Percentiles rank a stretch among this genome's conserved stretches.
Conservation (phyloP, 2,797 vertebrate species). For the Coccyzus lansbergi region DNA sequence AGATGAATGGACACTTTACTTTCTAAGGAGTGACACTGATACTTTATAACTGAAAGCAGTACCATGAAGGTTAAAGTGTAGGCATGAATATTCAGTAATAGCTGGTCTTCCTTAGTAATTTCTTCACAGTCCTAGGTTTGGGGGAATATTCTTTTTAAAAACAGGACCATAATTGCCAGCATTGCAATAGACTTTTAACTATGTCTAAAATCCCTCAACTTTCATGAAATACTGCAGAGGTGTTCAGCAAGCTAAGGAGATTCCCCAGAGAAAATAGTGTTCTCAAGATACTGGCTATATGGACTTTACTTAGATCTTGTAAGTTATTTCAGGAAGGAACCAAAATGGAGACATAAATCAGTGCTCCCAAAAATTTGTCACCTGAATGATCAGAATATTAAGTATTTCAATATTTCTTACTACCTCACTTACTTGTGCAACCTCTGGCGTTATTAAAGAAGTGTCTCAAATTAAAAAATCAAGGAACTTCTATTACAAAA, state of each 20-base stretch:
- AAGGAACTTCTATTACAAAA: background rate
- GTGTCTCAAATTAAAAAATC: background rate
- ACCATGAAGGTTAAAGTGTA: background rate
- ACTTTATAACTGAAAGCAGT: background rate
- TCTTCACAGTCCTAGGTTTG: background rate
- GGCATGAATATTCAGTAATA: background rate
- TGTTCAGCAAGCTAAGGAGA: background rate
- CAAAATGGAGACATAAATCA: background rate
- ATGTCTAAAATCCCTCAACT: background rate
- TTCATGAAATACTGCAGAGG: background rate
- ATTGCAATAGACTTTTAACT: background rate
- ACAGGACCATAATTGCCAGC: background rate
- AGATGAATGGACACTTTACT: background rate
- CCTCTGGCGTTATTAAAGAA: background rate
- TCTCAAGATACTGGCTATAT: background rate
- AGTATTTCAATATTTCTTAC: background rate
- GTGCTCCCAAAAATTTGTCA: background rate
- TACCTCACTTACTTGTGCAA: background rate
- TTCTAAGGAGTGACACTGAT: background rate
- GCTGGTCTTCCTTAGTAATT: background rate
- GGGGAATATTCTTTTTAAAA: background rate
- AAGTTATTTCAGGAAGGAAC: background rate
- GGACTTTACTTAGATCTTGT: background rate
- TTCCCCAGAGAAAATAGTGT: background rate
- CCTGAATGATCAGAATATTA: background rate